Conservation (phyloP, 2,797 vertebrate genomes). For the Salmo trutta region DNA sequence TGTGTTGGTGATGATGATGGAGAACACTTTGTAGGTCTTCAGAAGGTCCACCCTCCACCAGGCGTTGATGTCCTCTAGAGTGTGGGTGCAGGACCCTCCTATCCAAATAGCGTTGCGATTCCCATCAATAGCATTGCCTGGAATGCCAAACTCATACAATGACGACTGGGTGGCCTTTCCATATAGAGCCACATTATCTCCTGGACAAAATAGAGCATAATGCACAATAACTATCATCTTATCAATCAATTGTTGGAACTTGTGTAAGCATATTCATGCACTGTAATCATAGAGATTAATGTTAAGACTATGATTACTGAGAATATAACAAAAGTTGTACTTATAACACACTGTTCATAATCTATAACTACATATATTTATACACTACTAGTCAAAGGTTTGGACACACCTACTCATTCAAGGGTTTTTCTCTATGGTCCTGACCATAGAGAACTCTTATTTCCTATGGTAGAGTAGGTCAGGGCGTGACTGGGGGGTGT, state of each 20-base stretch:
- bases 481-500: too few relatives aligned
- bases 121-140: conserved; percentile 1
- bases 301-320: too few relatives aligned
- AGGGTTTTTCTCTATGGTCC: too few relatives aligned
- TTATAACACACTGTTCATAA: too few relatives aligned
- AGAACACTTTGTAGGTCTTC: not conserved
- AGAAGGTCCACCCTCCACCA: conserved; percentile 4
- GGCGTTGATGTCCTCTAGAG: not conserved
- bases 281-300: not conserved
- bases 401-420: too few relatives aligned
- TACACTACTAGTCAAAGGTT: too few relatives aligned
- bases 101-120: not conserved
- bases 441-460: too few relatives aligned
- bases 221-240: not conserved
- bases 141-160: too few relatives aligned
- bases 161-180: conserved; percentile 8
- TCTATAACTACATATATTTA: too few relatives aligned
- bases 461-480: too few relatives aligned
- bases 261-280: not conserved
- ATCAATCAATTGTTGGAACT: not conserved
- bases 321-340: too few relatives aligned
- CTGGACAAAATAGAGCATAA: not conserved
- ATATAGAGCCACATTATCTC: not conserved
- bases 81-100: not conserved
- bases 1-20: not conserved